Conservation (phyloP, 2,113 vertebrate species). For the Dryoscopus gambensis region DNA sequence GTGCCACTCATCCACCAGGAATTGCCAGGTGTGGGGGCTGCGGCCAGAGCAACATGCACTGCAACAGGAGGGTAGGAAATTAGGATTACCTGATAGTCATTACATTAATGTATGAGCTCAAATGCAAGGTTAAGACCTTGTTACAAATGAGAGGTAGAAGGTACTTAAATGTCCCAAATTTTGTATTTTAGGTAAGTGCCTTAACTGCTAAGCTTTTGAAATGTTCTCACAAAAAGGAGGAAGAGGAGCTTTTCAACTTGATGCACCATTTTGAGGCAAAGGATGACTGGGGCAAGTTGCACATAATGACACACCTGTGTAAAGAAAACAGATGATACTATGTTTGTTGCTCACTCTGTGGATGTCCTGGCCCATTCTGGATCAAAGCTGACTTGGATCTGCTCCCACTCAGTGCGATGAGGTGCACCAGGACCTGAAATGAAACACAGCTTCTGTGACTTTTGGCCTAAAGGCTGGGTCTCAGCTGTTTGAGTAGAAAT, state of each 20-base stretch:
- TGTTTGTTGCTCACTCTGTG: background rate
- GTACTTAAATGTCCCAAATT: background rate
- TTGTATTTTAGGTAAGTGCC: background rate
- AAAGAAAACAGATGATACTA: background rate
- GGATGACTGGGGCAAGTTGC: background rate
- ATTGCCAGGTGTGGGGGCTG: too few relatives aligned
- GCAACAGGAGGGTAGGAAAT: too few relatives aligned
- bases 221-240: background rate
- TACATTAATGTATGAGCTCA: background rate
- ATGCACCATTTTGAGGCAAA: background rate
- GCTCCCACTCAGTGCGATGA: fast-evolving
- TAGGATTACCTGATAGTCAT: background rate
- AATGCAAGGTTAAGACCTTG: background rate
- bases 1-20: too few relatives aligned
- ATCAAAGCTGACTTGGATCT: background rate
- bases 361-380: background rate
- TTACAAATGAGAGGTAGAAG: background rate
- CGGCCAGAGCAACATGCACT: too few relatives aligned
- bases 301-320: background rate
- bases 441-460: background rate
- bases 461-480: background rate
- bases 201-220: background rate
- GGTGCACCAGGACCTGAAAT: background rate
- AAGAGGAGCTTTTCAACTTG: background rate
- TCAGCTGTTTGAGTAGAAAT: background rate